Conservation (phyloP, 30 jellyfish, hydroid and myxozoan genomes). For the Turritopsis dohrnii region DNA sequence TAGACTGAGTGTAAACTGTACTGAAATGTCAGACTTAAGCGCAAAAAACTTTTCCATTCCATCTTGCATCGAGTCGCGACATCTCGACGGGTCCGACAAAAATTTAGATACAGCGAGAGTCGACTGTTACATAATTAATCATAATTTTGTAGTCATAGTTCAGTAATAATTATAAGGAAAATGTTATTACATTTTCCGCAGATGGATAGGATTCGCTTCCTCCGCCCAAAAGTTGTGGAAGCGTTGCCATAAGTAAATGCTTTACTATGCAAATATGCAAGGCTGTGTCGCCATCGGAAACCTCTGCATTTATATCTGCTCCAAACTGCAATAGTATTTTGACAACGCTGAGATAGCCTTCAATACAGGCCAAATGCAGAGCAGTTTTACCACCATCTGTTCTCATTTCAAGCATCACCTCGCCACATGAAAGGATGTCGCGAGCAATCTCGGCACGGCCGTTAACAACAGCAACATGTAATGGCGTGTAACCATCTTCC, state of each 20-base stretch:
- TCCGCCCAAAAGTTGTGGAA: constrained; percentile 22
- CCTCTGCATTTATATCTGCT: constrained; percentile 28
- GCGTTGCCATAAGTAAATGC: not conserved
- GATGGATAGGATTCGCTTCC: constrained; percentile 26
- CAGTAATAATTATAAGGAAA: not conserved
- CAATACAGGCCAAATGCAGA: constrained; percentile 29
- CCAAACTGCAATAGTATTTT: constrained; percentile 26
- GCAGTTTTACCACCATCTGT: constrained; percentile 35
- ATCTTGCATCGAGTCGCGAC: too few relatives aligned
- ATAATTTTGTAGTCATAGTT: too few relatives aligned
- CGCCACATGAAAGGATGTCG: constrained; percentile 6
- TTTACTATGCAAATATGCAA: constrained; percentile 12
- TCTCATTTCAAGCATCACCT: constrained; percentile 12
- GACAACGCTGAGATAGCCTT: constrained; percentile 33
- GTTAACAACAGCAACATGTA: constrained; percentile 37
- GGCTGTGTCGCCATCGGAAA: constrained; percentile 37
- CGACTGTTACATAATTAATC: too few relatives aligned
- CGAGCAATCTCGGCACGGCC: constrained; percentile 24
- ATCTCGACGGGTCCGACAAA: too few relatives aligned
- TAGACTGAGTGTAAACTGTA: too few relatives aligned
- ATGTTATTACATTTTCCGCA: constrained; percentile 8
- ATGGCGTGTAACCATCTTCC: constrained; percentile 33
- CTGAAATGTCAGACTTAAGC: too few relatives aligned
- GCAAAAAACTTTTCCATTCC: too few relatives aligned
- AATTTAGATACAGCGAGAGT: too few relatives aligned